Evolutionary conservation across 2,113 vertebrate species (phyloP).

Genomic region (Psammodynastes pulverulentus): DNA sequence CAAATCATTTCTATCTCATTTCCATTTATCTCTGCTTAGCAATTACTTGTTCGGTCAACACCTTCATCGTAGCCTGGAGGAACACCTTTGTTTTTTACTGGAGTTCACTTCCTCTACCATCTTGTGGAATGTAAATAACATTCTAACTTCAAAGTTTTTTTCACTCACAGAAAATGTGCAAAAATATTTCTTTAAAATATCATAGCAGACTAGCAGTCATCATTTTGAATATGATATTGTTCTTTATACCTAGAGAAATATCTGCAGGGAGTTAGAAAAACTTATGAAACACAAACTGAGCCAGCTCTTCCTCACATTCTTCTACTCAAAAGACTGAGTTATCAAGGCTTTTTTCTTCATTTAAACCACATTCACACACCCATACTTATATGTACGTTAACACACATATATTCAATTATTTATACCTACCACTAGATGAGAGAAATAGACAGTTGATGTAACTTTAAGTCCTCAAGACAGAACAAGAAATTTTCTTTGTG

Average conservation of each 20-base stretch:
- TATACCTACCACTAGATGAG: background rate
- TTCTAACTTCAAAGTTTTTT: background rate
- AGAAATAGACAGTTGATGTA: background rate
- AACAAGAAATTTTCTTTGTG: background rate
- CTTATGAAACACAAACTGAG: background rate
- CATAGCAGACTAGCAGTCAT: background rate
- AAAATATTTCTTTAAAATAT: background rate
- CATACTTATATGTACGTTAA: background rate
- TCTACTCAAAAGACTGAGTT: background rate
- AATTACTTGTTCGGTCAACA: conserved; percentile 17
- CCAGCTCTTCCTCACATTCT: background rate
- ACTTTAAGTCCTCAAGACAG: background rate
- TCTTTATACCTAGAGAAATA: background rate
- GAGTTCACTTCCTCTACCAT: background rate
- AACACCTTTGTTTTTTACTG: background rate
- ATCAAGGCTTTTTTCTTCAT: background rate
- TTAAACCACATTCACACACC: background rate
- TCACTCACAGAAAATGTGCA: background rate
- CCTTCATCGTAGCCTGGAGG: background rate
- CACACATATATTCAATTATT: background rate
- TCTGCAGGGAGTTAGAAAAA: background rate
- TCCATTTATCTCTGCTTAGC: conserved; percentile 1
- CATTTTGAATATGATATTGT: background rate
- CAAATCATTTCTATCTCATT: background rate
- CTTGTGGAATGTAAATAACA: background rate